Evolutionary conservation across 2,888 invertebrate species (phyloP).

Genomic region (Andricus quercusramuli): DNA sequence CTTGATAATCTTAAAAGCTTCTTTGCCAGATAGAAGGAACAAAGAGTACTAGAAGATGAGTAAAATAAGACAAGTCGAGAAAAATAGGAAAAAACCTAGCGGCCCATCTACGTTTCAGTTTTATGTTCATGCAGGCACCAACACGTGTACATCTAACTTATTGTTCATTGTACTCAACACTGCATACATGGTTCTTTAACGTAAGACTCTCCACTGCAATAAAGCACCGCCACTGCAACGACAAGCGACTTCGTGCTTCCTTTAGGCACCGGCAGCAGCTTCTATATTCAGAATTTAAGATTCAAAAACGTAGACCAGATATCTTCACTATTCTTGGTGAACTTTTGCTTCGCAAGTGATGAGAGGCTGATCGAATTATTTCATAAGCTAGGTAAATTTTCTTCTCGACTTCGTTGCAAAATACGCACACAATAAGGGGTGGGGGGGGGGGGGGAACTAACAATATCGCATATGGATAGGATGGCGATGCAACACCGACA

Average conservation of each 20-base stretch:
- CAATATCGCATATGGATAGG: background rate
- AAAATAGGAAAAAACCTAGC: slow-evolving; percentile 27
- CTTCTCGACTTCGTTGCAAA: background rate
- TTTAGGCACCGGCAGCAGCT: background rate
- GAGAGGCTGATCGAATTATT: no score
- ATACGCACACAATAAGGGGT: background rate
- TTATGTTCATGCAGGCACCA: slow-evolving; percentile 28
- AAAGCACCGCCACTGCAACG: slow-evolving; percentile 4
- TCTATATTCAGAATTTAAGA: background rate
- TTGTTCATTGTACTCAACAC: slow-evolving; percentile 40
- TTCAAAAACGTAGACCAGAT: background rate
- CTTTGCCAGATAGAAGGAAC: slow-evolving; percentile 2
- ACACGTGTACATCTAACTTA: slow-evolving; percentile 23
- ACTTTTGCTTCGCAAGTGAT: no score
- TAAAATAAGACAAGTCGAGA: slow-evolving; percentile 4
- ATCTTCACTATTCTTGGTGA: no score
- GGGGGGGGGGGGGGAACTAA: background rate
- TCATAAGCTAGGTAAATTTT: background rate
- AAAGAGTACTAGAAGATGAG: background rate
- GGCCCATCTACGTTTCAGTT: slow-evolving; percentile 36
- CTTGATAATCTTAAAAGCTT: slow-evolving; percentile 1
- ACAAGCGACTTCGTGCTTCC: slow-evolving; percentile 4
- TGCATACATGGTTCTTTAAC: slow-evolving; percentile 28
- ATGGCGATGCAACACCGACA: background rate
- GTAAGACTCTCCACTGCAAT: slow-evolving; percentile 17